These are phyloP conservation scores for Blastomussa wellsi DNA, from an alignment of 92 coral and sea anemone species.

Conservation along the genomic window DNA sequence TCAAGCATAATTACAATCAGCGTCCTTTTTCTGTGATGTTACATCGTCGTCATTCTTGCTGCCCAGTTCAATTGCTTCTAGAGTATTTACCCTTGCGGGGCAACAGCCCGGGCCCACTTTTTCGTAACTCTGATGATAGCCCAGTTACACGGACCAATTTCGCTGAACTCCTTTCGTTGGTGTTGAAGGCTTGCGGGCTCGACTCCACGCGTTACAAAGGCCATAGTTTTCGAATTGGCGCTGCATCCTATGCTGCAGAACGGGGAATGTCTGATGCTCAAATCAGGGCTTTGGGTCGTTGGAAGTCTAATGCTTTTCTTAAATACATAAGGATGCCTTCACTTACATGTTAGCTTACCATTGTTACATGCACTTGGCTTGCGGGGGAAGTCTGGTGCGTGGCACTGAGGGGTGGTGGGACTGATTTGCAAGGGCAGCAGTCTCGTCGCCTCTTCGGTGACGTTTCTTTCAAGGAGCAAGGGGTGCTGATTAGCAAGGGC, in stretches of 20 bases:
- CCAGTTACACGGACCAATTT: no score
- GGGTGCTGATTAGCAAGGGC: slow-evolving; percentile 21
- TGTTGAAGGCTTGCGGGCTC: slow-evolving; percentile 24
- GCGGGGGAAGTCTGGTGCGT: slow-evolving; percentile 12
- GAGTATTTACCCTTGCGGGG: slow-evolving; percentile 26
- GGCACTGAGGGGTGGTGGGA: background rate
- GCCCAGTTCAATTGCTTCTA: slow-evolving; percentile 22
- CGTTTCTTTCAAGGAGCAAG: background rate
- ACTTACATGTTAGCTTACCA: background rate
- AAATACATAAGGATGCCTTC: slow-evolving; percentile 40
- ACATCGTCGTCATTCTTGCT: slow-evolving; percentile 7
- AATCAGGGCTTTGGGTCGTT: slow-evolving; percentile 45
- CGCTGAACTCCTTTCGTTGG: slow-evolving; percentile 12
- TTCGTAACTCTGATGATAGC: background rate
- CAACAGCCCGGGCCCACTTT: slow-evolving; percentile 28
- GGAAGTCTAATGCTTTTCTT: slow-evolving; percentile 51
- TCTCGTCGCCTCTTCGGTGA: no score
- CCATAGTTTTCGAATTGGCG: slow-evolving; percentile 53
- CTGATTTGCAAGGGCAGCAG: slow-evolving; percentile 18
- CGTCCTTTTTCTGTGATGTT: slow-evolving; percentile 41
- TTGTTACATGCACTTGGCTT: background rate
- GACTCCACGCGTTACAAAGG: slow-evolving; percentile 34
- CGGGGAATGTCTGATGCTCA: slow-evolving; percentile 46
- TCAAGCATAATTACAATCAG: slow-evolving; percentile 41
- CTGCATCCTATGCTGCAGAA: slow-evolving; percentile 56